Evolutionary conservation across 2,797 vertebrate genomes (phyloP), one percentile per base, ranked within the genome.

Genomic region (Lindbergichthys nudifrons): DNA sequence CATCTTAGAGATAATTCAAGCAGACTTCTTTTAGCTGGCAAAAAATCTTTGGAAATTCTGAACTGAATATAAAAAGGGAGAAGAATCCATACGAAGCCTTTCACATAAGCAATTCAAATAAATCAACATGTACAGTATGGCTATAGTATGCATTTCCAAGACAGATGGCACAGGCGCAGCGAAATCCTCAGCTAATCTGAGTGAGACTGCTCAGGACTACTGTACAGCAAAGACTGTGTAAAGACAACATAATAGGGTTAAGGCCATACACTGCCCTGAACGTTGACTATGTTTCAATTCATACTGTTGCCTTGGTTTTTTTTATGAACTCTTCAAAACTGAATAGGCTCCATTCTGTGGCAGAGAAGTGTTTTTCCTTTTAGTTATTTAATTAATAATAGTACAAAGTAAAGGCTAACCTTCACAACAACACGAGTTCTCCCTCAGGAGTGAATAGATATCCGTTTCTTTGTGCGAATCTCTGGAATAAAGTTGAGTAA

Each of bases 161-260:
- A 91, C 87, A 88, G 90, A 92, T 91, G 88, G 91, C 82, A 84
- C 65, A 81, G 82, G 83, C 26, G 65, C 77, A 87, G 76, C 83
- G 75, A 86, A 92, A 91, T 91, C 91, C 88, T 87, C 81, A 79
- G 84, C 75, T 92, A 89, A 93, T 91, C 88, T 87, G 75, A 70
- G 65, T 70, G 81, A 87, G 82, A 77, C 80, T 71, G 76, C 73
- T 85, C 82, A 77, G 70, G 36, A 66, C 61, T 66, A 70, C 77
- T 75, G 43, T 66, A 72, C 72, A 76, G 48, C 70, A 75, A 80
- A 70, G 46, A 58, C 73, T 36, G 64, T 79, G 69, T 73, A 80
- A 73, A 76, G 70, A 71, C 75, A 85, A 46, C 69, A 79, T 39
- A 58, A 62, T 53, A 52, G 66, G 51, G 58, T 59, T 60, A 36